A percentile compares a stretch with the other conserved stretches of the same genome.
Conservation (phyloP, 2,113 vertebrate genomes). For the Diphyllodes magnificus region DNA sequence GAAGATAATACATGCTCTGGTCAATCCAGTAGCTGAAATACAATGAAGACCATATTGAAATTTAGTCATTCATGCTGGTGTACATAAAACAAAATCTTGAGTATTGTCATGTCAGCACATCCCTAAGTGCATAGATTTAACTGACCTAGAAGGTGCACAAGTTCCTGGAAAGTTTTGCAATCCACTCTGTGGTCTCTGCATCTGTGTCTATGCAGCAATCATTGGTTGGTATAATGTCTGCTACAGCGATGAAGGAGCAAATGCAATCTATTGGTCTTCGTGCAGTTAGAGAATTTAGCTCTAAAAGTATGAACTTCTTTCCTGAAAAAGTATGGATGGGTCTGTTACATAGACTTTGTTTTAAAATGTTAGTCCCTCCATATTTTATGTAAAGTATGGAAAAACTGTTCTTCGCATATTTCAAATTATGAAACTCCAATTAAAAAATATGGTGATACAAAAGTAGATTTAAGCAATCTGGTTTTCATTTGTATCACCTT, state of each 20-base stretch:
- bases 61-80: fast-evolving
- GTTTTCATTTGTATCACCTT: not conserved
- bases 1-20: fast-evolving
- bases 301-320: not conserved
- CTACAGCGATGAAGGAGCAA: not conserved
- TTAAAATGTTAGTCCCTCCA: not conserved
- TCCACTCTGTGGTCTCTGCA: not conserved
- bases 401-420: not conserved
- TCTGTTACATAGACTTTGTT: not conserved
- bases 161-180: not conserved
- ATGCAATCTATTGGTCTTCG: not conserved
- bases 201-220: not conserved
- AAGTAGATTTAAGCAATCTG: not conserved
- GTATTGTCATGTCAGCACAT: not conserved
- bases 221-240: not conserved
- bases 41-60: not conserved
- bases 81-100: not conserved
- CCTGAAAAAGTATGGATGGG: not conserved
- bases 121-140: not conserved
- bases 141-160: not conserved
- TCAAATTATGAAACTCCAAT: not conserved
- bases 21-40: not conserved
- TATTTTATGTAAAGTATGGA: not conserved
- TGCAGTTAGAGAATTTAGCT: not conserved
- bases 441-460: not conserved